Conservation (phyloP, 2,113 vertebrate species). For the Cyanoramphus novaezelandiae region DNA sequence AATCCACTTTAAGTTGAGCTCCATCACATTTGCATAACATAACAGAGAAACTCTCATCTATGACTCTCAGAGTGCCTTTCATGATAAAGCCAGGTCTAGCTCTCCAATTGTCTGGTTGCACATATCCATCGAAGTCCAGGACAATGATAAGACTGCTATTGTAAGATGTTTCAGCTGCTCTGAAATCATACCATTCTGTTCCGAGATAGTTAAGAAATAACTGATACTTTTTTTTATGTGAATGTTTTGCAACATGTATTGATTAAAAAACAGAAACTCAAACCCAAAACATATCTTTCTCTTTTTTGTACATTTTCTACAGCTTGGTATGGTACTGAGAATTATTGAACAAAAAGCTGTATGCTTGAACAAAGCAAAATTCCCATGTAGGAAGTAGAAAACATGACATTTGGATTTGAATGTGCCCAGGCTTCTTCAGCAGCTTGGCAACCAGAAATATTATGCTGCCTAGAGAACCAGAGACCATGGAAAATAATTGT, state of each 20-base stretch:
- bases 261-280: background rate
- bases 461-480: slow-evolving; percentile 21
- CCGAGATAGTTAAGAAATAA: background rate
- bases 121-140: background rate
- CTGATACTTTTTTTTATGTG: background rate
- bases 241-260: background rate
- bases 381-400: background rate
- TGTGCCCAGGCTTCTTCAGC: background rate
- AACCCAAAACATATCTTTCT: background rate
- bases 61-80: background rate
- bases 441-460: slow-evolving; percentile 23
- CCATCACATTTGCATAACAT: accelerated
- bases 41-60: background rate
- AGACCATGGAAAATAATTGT: slow-evolving; percentile 43
- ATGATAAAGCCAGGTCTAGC: background rate
- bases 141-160: background rate
- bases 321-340: background rate
- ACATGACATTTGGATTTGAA: slow-evolving; percentile 2
- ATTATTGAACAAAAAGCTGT: background rate
- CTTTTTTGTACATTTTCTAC: background rate
- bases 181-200: background rate
- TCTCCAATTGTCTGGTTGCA: background rate
- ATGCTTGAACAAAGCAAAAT: background rate
- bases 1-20: background rate
- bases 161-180: background rate